Evolutionary conservation across 2,113 vertebrate species (phyloP), one percentile per base, ranked within the genome.

Genomic region (Clupea harengus): DNA sequence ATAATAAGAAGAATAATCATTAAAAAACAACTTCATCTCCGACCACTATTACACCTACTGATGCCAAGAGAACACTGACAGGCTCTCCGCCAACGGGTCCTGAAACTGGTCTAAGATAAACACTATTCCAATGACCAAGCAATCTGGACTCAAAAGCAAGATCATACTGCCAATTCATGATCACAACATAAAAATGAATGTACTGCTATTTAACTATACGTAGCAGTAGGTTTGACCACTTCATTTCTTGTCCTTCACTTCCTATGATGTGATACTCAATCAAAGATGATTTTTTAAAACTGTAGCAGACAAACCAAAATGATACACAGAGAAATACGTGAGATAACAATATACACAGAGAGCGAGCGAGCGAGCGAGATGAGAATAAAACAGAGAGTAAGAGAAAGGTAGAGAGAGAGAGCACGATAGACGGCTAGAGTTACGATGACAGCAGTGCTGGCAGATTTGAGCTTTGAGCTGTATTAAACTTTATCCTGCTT

Each of bases 401-500:
- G 25, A 39, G 25, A 75, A 32, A 7, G 11, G 25, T 39, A 7
- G 28, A 75, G 67, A 32, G 8, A 39, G 67, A 39, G 9, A 39
- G 67, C n/a, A n/a, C n/a, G n/a, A 28, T 75, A 39, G 81, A 54
- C 84, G 49, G 86, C 72, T 22, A 57, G 67, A 72, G 81, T 60
- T 45, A 84, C 15, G 10, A 60, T 50, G 83, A 81, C 85, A 80
- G 87, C 84, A 75, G 81, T 84, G 50, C 78, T 10, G 80, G 84
- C 87, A 88, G 85, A 87, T 81, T 83, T 81, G 81, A 67, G 84
- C 88, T 86, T 80, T 87, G 49, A 85, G 85, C 83, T 81, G 84
- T 85, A 39, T 75, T 75, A 88, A 81, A 49, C 81, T 83, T 88
- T 82, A 78, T 87, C 84, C 89, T 81, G 82, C 67, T 83, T 84